These are phyloP conservation scores for Mus spretus DNA, from an alignment of 2,797 vertebrate species.

Conservation along the genomic window DNA sequence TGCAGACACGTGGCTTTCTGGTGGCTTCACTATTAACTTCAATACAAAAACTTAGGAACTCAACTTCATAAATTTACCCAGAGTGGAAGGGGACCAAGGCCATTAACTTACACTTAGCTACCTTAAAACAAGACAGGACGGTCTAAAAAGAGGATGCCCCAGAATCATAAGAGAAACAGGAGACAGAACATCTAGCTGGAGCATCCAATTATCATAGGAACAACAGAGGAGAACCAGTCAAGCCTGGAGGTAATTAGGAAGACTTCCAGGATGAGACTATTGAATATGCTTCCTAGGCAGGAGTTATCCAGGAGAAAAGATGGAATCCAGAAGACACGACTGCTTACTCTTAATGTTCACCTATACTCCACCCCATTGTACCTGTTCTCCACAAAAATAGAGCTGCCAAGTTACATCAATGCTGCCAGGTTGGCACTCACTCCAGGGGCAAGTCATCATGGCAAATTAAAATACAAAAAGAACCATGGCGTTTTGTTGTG, in stretches of 20 bases:
- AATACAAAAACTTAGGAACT: not conserved
- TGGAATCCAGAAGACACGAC: not conserved
- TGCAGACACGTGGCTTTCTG: not conserved
- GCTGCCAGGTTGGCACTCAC: slow-evolving; percentile 5
- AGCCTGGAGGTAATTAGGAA: not conserved
- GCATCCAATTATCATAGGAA: not conserved
- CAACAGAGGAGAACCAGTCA: not conserved
- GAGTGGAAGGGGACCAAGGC: not conserved
- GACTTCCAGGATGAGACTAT: slow-evolving; percentile 3
- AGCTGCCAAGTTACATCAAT: slow-evolving; percentile 4
- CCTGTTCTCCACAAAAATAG: slow-evolving; percentile 50
- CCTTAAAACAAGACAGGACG: not conserved
- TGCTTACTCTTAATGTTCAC: not conserved
- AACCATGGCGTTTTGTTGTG: slow-evolving; percentile 1
- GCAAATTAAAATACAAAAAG: slow-evolving; percentile 52
- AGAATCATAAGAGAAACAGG: not conserved
- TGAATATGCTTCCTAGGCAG: not conserved
- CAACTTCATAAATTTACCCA: slow-evolving; percentile 27
- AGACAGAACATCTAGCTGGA: not conserved
- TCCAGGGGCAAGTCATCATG: slow-evolving; percentile 19
- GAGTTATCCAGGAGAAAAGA: not conserved
- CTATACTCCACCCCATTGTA: not conserved
- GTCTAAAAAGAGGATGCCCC: not conserved
- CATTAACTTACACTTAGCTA: not conserved
- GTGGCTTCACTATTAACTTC: not conserved